Evolutionary conservation across 1,140 invertebrate species (phyloP).

Genomic region (Ceratosolen fusciceps): DNA sequence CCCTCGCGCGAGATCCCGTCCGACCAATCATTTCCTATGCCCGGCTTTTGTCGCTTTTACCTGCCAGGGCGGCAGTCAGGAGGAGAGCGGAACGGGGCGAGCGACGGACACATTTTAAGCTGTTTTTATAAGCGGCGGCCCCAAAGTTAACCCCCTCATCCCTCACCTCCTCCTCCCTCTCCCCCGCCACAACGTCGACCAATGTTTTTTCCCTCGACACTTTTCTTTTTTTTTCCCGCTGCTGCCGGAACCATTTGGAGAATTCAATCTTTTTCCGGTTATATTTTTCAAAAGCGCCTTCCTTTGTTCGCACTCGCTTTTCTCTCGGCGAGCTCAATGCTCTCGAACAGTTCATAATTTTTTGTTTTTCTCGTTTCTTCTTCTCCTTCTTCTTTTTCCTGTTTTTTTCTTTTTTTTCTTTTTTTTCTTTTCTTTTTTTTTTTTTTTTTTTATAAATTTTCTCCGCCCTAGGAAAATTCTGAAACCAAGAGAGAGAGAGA

Average conservation of each 20-base stretch:
- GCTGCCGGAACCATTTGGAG: neutral
- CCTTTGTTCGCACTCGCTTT: neutral
- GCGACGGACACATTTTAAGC: slow-evolving; percentile 10
- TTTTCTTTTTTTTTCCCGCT: neutral
- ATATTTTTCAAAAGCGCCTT: neutral
- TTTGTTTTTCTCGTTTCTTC: too few species aligned
- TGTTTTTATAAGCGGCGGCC: slow-evolving; percentile 39
- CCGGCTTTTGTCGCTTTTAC: slow-evolving; percentile 34
- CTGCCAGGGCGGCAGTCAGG: too few species aligned
- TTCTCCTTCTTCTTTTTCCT: too few species aligned
- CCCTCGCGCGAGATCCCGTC: neutral
- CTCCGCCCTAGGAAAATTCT: too few species aligned
- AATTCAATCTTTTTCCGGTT: slow-evolving; percentile 14
- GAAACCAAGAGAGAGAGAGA: too few species aligned
- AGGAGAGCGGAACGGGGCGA: too few species aligned
- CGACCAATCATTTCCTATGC: slow-evolving; percentile 3
- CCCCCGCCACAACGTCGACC: too few species aligned
- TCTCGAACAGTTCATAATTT: neutral
- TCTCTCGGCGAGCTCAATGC: neutral
- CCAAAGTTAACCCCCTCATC: neutral
- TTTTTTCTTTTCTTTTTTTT: too few species aligned
- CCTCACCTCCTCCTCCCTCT: too few species aligned
- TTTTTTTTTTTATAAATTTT: too few species aligned
- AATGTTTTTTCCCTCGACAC: slow-evolving; percentile 28
- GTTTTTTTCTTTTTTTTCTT: too few species aligned